phyloP scores from a whole-genome alignment of 2,888 invertebrate genomes.

The Drosophila pegasa region DNA sequence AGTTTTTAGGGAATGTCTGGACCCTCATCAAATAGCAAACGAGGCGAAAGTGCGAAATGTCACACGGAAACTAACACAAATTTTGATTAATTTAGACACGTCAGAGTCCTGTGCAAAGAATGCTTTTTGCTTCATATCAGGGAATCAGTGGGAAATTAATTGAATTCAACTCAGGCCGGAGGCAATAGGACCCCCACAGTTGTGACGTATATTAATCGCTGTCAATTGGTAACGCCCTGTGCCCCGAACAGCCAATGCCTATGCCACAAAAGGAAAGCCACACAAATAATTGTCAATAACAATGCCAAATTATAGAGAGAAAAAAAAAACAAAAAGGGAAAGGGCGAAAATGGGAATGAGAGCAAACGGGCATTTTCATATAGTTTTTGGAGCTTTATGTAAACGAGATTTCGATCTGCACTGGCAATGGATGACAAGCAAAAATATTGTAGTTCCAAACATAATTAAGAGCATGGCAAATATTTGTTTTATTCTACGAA shows the following conservation, averaged over 20 bases:
- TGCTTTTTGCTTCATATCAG: neutral
- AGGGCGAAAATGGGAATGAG: neutral
- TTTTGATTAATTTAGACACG: conserved; percentile 46
- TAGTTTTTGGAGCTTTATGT: conserved; percentile 2
- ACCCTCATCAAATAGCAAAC: conserved; percentile 36
- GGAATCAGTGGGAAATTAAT: conserved; percentile 36
- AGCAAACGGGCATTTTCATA: neutral
- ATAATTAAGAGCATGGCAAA: conserved; percentile 17
- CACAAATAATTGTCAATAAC: conserved; percentile 30
- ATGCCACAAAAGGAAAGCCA: conserved; percentile 2
- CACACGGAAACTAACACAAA: conserved; percentile 14
- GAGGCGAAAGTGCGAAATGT: conserved; percentile 34
- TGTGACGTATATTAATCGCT: conserved; percentile 17
- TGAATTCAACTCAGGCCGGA: conserved; percentile 26
- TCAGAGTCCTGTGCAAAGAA: neutral
- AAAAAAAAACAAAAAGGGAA: neutral
- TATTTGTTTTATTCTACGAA: conserved; percentile 1
- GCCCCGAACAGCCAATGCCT: neutral
- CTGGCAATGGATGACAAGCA: conserved; percentile 21
- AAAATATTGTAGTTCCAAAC: neutral
- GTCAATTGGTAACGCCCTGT: neutral
- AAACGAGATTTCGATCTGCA: conserved; percentile 16
- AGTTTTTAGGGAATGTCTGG: neutral
- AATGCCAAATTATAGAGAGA: conserved; percentile 8
- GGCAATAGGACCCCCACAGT: neutral